Evolutionary conservation across 2,888 invertebrate genomes (phyloP).

Genomic region (Iphiclides podalirius): DNA sequence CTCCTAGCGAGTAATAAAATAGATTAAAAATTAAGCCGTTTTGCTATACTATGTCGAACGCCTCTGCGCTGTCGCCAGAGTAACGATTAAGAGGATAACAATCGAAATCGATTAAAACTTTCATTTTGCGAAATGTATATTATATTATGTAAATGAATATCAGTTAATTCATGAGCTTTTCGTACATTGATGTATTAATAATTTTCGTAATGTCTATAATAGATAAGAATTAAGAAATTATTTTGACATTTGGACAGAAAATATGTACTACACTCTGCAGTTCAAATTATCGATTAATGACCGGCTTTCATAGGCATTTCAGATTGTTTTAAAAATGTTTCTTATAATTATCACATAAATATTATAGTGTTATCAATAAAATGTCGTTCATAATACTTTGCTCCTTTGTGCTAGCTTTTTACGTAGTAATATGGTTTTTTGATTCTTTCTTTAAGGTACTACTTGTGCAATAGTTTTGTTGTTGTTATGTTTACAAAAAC

Average conservation of each 20-base stretch:
- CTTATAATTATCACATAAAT: conserved; percentile 9
- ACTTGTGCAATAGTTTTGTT: neutral
- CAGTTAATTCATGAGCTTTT: too few species aligned
- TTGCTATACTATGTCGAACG: too few species aligned
- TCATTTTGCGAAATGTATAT: too few species aligned
- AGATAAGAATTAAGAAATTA: too few species aligned
- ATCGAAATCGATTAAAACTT: too few species aligned
- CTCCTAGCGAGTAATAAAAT: too few species aligned
- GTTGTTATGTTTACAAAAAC: conserved; percentile 8
- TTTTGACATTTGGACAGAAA: conserved; percentile 1
- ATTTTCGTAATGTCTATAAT: too few species aligned
- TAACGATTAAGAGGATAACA: too few species aligned
- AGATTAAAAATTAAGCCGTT: too few species aligned
- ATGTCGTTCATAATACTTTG: conserved; percentile 85
- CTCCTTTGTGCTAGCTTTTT: conserved; percentile 81
- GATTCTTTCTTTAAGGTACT: conserved; percentile 90
- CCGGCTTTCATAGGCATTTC: conserved; percentile 1
- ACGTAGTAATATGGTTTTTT: conserved; percentile 87
- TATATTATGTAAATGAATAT: too few species aligned
- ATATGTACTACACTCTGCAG: neutral
- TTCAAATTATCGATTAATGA: conserved; percentile 1
- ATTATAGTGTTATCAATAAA: conserved; percentile 22
- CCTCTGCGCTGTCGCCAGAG: too few species aligned
- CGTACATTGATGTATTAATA: too few species aligned
- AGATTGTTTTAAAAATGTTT: conserved; percentile 15